phyloP scores from a whole-genome alignment of 2,113 vertebrate species.

The Notarius lentiginosus region DNA sequence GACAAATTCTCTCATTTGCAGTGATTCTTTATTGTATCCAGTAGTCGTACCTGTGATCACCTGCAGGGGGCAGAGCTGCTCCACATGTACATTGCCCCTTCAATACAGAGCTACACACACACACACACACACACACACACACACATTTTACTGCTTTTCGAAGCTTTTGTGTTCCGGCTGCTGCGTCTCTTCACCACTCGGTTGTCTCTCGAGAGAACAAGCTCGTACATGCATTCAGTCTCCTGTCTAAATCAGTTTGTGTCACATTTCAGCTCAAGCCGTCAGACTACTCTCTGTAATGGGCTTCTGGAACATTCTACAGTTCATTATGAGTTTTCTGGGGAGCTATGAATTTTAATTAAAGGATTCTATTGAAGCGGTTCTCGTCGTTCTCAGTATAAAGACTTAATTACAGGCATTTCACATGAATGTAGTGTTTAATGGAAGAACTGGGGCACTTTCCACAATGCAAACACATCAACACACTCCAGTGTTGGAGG shows the following conservation, averaged over 20 bases:
- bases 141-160: neutral
- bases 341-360: neutral
- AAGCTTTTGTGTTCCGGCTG: neutral
- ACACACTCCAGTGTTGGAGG: neutral
- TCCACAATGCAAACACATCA: neutral
- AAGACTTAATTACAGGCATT: neutral
- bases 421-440: neutral
- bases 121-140: conserved; percentile 10
- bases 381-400: neutral
- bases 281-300: neutral
- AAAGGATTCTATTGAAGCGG: neutral
- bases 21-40: too few species aligned
- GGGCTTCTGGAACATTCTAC: neutral
- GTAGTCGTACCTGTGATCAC: conserved; percentile 31
- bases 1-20: neutral
- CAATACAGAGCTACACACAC: neutral
- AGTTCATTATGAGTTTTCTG: neutral
- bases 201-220: conserved; percentile 38
- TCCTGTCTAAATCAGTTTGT: conserved; percentile 21
- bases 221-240: conserved; percentile 28
- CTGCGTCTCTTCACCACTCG: neutral
- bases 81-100: conserved; percentile 44
- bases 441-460: neutral
- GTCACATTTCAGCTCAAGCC: conserved; percentile 9
- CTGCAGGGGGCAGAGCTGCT: conserved; percentile 67